These are phyloP conservation scores for Zeugodacus cucurbitae DNA, from an alignment of 1,140 invertebrate species.

Conservation along the genomic window DNA sequence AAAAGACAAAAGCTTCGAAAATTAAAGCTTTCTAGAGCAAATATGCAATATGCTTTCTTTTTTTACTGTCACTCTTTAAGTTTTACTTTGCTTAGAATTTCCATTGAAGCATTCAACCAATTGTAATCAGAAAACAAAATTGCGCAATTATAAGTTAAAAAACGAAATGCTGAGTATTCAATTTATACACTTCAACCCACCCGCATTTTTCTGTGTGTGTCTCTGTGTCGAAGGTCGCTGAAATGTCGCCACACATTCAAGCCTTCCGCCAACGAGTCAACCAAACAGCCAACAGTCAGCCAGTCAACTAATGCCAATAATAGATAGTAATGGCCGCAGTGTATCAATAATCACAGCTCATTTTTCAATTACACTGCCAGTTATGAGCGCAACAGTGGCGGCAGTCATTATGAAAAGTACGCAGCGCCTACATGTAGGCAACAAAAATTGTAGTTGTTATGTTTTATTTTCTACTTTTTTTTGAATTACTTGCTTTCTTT, in stretches of 20 bases:
- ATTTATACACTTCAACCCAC: not conserved
- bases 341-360: conserved; percentile 38
- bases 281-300: not conserved
- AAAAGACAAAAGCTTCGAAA: too few species aligned
- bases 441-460: not conserved
- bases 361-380: conserved; percentile 31
- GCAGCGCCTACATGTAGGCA: not conserved
- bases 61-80: too few species aligned
- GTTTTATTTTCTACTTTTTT: not conserved
- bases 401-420: not conserved
- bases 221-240: not conserved
- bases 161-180: not conserved
- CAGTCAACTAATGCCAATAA: not conserved
- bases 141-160: not conserved
- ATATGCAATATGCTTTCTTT: too few species aligned
- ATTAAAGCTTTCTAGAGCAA: too few species aligned
- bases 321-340: not conserved
- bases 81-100: too few species aligned
- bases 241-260: not conserved
- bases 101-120: not conserved
- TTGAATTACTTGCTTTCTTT: not conserved
- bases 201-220: not conserved
- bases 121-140: not conserved
- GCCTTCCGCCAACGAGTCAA: not conserved
- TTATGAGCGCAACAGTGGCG: not conserved